A percentile compares a stretch with the other conserved stretches of the same genome.
Conservation (phyloP, 2,888 invertebrate genomes). For the Drosophila macrospina region DNA sequence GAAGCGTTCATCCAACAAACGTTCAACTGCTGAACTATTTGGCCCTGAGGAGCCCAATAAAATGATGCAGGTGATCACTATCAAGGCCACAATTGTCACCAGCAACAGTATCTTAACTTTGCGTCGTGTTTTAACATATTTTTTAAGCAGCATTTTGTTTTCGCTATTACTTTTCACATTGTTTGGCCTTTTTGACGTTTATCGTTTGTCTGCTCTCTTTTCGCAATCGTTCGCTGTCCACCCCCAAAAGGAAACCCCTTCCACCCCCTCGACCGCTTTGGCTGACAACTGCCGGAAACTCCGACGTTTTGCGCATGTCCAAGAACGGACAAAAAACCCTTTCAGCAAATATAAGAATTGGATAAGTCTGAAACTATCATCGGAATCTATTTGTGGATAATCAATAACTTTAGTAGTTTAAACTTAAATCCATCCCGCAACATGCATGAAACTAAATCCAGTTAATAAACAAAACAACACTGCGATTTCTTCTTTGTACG, state of each 20-base stretch:
- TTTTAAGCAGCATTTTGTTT: slow-evolving; percentile 83
- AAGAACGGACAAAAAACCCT: slow-evolving; percentile 52
- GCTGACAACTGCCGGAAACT: slow-evolving; percentile 61
- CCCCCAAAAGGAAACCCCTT: slow-evolving; percentile 27
- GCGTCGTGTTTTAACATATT: slow-evolving; percentile 84
- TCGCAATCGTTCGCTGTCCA: slow-evolving; percentile 44
- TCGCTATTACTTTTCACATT: slow-evolving; percentile 60
- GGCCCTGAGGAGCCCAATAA: slow-evolving; percentile 76
- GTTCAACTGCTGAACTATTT: slow-evolving; percentile 73
- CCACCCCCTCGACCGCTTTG: background rate
- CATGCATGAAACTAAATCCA: no score
- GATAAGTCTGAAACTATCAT: background rate
- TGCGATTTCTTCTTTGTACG: slow-evolving; percentile 44
- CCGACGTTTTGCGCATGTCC: slow-evolving; percentile 69
- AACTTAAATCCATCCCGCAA: no score
- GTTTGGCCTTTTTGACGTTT: slow-evolving; percentile 43
- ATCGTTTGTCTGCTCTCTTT: slow-evolving; percentile 41
- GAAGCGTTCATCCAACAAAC: slow-evolving; percentile 80
- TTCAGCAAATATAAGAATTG: background rate
- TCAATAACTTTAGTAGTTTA: no score
- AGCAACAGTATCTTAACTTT: slow-evolving; percentile 83
- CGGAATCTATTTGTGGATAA: no score
- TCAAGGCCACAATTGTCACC: slow-evolving; percentile 79
- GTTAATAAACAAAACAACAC: background rate
- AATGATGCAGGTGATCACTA: slow-evolving; percentile 81